A percentile compares a stretch with the other conserved stretches of the same genome.
phyloP scores from a whole-genome alignment of 2,797 vertebrate species.

The Phylloscopus collybita region DNA sequence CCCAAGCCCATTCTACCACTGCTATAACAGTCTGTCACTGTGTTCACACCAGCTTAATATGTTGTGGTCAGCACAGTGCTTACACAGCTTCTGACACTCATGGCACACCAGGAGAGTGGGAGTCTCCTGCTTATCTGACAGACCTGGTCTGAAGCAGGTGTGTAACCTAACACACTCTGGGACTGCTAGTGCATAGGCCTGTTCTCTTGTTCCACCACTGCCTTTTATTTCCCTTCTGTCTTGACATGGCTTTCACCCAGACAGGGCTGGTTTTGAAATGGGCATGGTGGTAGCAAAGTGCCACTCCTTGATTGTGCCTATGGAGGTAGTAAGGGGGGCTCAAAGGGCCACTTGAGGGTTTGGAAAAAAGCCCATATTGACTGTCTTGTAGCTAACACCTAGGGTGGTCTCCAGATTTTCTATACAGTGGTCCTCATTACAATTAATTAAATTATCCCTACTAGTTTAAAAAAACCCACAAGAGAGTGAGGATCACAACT shows the following conservation, averaged over 20 bases:
- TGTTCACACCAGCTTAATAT: neutral
- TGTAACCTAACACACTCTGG: rapidly evolving
- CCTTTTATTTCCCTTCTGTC: neutral
- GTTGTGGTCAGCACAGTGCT: neutral
- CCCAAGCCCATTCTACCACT: neutral
- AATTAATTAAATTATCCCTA: neutral
- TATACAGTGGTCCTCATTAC: neutral
- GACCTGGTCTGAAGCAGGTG: neutral
- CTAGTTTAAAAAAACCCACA: neutral
- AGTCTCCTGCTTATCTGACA: neutral
- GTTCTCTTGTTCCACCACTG: neutral
- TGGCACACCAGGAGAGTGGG: neutral
- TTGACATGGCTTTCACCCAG: neutral
- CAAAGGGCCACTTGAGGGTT: neutral
- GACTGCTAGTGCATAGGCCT: neutral
- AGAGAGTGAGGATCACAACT: neutral
- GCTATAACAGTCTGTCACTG: rapidly evolving
- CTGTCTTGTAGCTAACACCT: neutral
- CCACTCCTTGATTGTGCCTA: neutral
- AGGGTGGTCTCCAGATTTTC: neutral
- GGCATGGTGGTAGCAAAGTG: neutral
- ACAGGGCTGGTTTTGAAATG: neutral
- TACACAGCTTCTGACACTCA: neutral
- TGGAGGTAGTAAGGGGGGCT: neutral
- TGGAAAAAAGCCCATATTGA: neutral